Base-by-base conservation (phyloP, 1,140 invertebrate species). In the Eupristina koningsbergeri region DNA sequence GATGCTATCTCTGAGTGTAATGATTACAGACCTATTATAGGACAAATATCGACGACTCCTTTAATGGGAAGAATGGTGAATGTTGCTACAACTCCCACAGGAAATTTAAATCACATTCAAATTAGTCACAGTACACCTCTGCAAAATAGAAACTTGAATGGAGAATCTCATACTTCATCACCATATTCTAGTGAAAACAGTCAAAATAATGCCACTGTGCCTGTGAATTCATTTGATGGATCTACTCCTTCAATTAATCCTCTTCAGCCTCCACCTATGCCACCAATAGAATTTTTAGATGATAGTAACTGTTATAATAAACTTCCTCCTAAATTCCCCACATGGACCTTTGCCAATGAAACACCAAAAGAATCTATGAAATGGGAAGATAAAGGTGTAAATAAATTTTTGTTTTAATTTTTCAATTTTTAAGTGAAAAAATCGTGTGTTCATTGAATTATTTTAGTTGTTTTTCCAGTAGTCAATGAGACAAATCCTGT, bases 241-340 rank as follows among this genome's bases (percentile, higher is more conserved):
- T 63, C 84, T 31, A 6, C 34, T 19, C 89, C 83, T 64, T 53
- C 88, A 29, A 86, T 92, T 8, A 91, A 92, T 87, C 93, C 93
- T 53, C 85, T 93, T 79, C 91, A 93, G 71, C 94, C 94, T 19
- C 94, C 94, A 15, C 94, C 94, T 0, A 91, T 95, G 88, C 94
- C 94, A 8, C 93, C 94, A 17, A 93, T 93, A 17, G 92, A 92
- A 67, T 92, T 92, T 63, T 88, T 92, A 15, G 91, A 93, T n/a
- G 91, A 93, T 26, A 91, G 91, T 50, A 89, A 89, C 67, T 93
- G 92, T 86, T 93, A 93, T 63, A 93, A 93, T 84, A 93, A 93
- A 86, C 86, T 93, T 77, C 93, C 93, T 83, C 91, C 93, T 0
- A 93, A 93, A 84, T 93, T 93, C 84, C 92, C 93, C 0, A 92